Evolutionary conservation across 2,888 invertebrate genomes (phyloP).

Genomic region (Orgyia antiqua): DNA sequence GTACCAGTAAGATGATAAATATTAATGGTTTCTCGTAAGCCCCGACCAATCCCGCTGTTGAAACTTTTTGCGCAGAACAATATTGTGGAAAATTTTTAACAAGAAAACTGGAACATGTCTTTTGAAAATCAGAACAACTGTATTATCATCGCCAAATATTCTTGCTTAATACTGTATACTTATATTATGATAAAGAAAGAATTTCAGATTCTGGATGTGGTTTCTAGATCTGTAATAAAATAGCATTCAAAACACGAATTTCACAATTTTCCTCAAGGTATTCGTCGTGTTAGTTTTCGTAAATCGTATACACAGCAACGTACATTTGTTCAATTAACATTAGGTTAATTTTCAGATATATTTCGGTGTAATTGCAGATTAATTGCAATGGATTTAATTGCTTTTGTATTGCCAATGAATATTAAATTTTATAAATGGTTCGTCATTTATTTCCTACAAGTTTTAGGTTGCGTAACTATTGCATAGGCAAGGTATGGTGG

Average conservation of each 20-base stretch:
- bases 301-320: too few species aligned
- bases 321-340: too few species aligned
- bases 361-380: constrained; percentile 6
- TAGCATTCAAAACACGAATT: too few species aligned
- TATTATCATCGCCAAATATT: constrained; percentile 34
- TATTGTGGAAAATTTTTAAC: constrained; percentile 47
- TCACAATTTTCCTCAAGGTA: constrained; percentile 45
- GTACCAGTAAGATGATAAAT: constrained; percentile 57
- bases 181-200: too few species aligned
- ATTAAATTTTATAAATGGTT: constrained; percentile 13
- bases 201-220: constrained; percentile 42
- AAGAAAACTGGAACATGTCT: constrained; percentile 32
- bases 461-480: constrained; percentile 11
- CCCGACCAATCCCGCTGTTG: constrained; percentile 32
- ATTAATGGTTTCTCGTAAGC: constrained; percentile 47
- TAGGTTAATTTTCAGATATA: constrained; percentile 11
- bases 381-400: constrained; percentile 7
- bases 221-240: too few species aligned
- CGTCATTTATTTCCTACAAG: constrained; percentile 13
- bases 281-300: too few species aligned
- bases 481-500: constrained; percentile 5
- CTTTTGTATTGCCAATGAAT: constrained; percentile 10
- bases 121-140: constrained; percentile 42
- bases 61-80: constrained; percentile 33
- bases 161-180: constrained; percentile 31